These are phyloP conservation scores for Silurus asotus DNA, from an alignment of 2,113 vertebrate species.

Conservation along the genomic window DNA sequence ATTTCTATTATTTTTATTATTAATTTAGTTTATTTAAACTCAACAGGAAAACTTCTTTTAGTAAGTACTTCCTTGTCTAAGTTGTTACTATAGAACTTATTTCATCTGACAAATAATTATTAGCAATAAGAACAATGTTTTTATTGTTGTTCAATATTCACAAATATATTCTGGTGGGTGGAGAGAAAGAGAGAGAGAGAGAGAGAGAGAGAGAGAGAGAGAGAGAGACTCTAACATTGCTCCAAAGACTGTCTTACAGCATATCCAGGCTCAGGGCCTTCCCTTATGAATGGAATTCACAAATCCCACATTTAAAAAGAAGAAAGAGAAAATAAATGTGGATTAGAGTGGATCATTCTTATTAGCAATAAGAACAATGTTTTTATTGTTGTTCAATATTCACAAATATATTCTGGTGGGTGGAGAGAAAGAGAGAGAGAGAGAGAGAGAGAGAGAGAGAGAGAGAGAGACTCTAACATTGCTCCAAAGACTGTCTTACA, in stretches of 20 bases:
- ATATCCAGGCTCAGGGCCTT: constrained; percentile 62
- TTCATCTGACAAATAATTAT: too few relatives aligned
- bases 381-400: too few relatives aligned
- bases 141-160: too few relatives aligned
- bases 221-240: constrained; percentile 51
- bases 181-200: constrained; percentile 1
- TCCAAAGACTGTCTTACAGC: constrained; percentile 46
- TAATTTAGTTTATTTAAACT: neutral
- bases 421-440: neutral
- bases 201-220: constrained; percentile 26
- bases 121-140: too few relatives aligned
- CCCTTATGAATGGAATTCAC: constrained; percentile 58
- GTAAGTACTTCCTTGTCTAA: too few relatives aligned
- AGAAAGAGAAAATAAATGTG: constrained; percentile 70
- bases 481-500: constrained; percentile 43
- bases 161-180: neutral
- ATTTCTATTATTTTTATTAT: neutral
- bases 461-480: constrained; percentile 52
- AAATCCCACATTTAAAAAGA: constrained; percentile 72
- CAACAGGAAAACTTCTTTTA: too few relatives aligned
- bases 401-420: neutral
- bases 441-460: constrained; percentile 23
- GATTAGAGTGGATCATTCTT: constrained; percentile 64
- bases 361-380: too few relatives aligned
- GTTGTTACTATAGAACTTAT: too few relatives aligned